These are phyloP conservation scores for Diorhabda sublineata DNA, from an alignment of 1,140 invertebrate genomes.

Conservation along the genomic window DNA sequence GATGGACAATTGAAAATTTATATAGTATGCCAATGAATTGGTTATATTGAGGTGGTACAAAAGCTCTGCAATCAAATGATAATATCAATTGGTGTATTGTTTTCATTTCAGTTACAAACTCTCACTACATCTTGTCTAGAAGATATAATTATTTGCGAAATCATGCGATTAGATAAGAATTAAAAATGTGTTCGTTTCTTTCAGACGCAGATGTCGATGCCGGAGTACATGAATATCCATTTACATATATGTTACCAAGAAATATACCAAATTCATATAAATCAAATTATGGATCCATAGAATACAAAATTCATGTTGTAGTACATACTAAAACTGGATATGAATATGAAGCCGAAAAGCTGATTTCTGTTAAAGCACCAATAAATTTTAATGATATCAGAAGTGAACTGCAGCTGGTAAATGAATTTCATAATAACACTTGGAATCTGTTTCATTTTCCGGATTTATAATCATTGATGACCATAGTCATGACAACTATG, in stretches of 20 bases:
- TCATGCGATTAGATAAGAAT: no score
- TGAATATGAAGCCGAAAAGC: not conserved
- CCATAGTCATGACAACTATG: no score
- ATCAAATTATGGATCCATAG: not conserved
- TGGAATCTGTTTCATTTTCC: no score
- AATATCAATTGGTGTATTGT: no score
- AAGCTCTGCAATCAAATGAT: no score
- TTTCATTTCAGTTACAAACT: no score
- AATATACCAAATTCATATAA: not conserved
- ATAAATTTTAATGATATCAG: not conserved
- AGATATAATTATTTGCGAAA: no score
- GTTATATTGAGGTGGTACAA: no score
- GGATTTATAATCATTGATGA: no score
- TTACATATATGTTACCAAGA: not conserved
- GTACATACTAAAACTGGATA: not conserved
- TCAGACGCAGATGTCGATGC: not conserved
- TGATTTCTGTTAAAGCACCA: not conserved
- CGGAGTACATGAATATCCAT: not conserved
- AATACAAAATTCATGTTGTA: not conserved
- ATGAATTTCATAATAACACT: not conserved
- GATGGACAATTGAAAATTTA: no score
- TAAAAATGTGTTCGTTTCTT: not conserved
- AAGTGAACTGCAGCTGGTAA: not conserved
- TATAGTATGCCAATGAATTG: no score
- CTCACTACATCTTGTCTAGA: no score